These are phyloP conservation scores for Bolinopsis microptera DNA, from an alignment of 37 sponge, comb jelly and placozoan genomes.

Conservation along the genomic window DNA sequence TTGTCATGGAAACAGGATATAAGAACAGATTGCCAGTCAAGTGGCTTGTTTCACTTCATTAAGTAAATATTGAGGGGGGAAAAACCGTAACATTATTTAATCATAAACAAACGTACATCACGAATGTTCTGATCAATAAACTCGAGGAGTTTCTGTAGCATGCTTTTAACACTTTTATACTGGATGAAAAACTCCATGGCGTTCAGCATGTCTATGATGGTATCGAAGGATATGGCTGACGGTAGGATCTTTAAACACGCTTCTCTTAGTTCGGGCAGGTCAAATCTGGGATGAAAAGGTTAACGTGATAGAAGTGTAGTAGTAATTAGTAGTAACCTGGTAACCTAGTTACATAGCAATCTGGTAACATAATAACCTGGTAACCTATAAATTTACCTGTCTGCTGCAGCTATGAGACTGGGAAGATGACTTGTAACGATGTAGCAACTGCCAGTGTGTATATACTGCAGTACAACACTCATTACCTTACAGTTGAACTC, in stretches of 20 bases:
- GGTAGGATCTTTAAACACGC: slow-evolving; percentile 55
- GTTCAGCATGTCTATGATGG: slow-evolving; percentile 14
- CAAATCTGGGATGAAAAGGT: slow-evolving; percentile 2
- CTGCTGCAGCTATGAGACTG: slow-evolving; percentile 47
- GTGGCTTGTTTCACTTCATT: too few species aligned
- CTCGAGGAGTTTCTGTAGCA: slow-evolving; percentile 49
- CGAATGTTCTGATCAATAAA: slow-evolving; percentile 40
- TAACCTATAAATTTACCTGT: background rate
- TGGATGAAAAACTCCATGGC: slow-evolving; percentile 46
- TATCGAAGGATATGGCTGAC: background rate
- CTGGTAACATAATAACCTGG: background rate
- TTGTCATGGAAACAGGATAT: too few species aligned
- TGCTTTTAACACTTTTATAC: slow-evolving; percentile 33
- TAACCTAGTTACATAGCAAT: too few species aligned
- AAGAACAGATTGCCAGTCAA: too few species aligned
- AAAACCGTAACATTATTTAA: too few species aligned
- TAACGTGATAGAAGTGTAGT: background rate
- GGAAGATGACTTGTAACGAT: slow-evolving; percentile 21
- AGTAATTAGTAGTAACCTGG: too few species aligned
- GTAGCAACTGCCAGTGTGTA: slow-evolving; percentile 50
- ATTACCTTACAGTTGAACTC: slow-evolving; percentile 18
- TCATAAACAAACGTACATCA: background rate
- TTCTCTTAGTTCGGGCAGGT: slow-evolving; percentile 11
- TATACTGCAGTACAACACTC: slow-evolving; percentile 38
- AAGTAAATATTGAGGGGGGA: too few species aligned